These are phyloP conservation scores for Thunnus albacares DNA, from an alignment of 2,797 vertebrate species.

Conservation along the genomic window DNA sequence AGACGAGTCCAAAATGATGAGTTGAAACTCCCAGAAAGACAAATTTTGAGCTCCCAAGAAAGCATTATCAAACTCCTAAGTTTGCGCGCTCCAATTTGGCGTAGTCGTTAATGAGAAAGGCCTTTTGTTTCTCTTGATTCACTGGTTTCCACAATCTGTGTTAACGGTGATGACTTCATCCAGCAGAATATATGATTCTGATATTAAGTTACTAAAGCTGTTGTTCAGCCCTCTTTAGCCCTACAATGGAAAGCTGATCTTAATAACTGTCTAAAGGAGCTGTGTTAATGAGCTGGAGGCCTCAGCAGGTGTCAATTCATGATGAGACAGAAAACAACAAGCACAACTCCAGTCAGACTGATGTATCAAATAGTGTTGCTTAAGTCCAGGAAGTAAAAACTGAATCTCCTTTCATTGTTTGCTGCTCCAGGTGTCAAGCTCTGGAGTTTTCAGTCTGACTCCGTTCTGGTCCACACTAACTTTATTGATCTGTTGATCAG, in stretches of 20 bases:
- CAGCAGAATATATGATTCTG: not conserved
- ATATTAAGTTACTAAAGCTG: not conserved
- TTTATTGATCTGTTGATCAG: constrained; percentile 37
- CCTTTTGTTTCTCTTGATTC: not conserved
- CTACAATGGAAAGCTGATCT: constrained; percentile 2
- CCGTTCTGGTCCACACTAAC: not conserved
- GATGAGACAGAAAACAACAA: not conserved
- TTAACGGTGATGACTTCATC: too few species aligned
- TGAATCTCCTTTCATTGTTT: not conserved
- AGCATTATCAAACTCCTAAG: too few species aligned
- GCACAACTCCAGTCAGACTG: not conserved
- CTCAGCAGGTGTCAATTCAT: not conserved
- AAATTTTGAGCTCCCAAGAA: too few species aligned
- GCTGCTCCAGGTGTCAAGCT: not conserved
- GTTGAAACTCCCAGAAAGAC: too few species aligned
- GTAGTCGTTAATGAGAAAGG: too few species aligned
- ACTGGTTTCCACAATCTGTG: not conserved
- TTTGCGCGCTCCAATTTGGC: too few species aligned
- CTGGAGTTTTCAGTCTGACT: constrained; percentile 5
- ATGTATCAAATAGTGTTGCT: rapidly evolving
- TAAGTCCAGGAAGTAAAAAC: not conserved
- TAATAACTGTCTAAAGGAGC: not conserved
- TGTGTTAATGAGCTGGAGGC: not conserved
- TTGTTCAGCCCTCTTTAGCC: not conserved
- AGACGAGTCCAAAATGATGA: too few species aligned